These are phyloP conservation scores for Labeo catla DNA, from an alignment of 2,113 vertebrate species.

Conservation along the genomic window DNA sequence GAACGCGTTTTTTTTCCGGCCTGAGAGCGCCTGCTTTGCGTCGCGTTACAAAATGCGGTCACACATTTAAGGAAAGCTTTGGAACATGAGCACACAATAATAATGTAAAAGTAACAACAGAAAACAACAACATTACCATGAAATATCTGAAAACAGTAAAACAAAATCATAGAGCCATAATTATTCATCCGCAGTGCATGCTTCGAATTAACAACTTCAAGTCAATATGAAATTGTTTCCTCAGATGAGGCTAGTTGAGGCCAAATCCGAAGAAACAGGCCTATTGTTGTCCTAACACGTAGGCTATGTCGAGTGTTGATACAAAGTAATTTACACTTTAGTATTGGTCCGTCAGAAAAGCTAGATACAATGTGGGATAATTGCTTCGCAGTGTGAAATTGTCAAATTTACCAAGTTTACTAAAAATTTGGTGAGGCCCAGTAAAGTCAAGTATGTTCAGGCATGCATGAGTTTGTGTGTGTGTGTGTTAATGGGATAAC, in stretches of 20 bases:
- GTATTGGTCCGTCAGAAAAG: not conserved
- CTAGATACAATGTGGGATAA: not conserved
- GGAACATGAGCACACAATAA: not conserved
- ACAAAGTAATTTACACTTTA: not conserved
- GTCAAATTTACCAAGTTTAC: not conserved
- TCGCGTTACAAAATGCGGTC: not conserved
- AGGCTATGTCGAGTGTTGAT: not conserved
- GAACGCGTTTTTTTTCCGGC: too few species aligned
- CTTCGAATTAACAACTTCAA: not conserved
- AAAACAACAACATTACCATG: not conserved
- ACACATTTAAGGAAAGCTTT: too few species aligned
- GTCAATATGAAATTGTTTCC: not conserved
- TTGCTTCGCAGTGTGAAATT: not conserved
- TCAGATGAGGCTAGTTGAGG: not conserved
- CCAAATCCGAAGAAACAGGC: not conserved
- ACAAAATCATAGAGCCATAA: not conserved
- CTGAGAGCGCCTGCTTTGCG: not conserved
- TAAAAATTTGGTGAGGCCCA: not conserved
- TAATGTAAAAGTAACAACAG: not conserved
- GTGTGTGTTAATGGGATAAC: conserved; percentile 9
- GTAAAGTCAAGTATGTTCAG: not conserved
- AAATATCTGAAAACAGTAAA: too few species aligned
- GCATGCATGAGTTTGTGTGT: not conserved
- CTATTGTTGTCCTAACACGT: not conserved
- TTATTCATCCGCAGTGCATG: not conserved